These are phyloP conservation scores for Orgyia antiqua DNA, from an alignment of 2,888 invertebrate species.

Conservation along the genomic window DNA sequence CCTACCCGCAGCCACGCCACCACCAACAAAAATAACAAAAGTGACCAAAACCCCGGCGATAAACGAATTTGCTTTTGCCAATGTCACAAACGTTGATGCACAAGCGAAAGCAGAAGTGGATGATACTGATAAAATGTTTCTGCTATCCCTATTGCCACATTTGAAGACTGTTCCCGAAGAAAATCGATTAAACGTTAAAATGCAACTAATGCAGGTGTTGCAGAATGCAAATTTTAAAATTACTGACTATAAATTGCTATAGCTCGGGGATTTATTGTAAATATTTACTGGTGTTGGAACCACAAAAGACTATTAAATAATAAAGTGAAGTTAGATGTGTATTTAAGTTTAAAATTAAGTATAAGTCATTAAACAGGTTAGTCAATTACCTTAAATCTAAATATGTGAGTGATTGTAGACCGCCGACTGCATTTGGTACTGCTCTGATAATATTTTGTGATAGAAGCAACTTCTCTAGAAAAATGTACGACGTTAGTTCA, in stretches of 20 bases:
- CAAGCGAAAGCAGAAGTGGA: conserved; percentile 39
- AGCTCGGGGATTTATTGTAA: no score
- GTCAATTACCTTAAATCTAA: conserved; percentile 90
- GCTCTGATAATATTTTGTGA: conserved; percentile 94
- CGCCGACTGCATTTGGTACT: conserved; percentile 90
- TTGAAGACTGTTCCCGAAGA: conserved; percentile 60
- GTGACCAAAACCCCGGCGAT: conserved; percentile 17
- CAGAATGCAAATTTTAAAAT: conserved; percentile 50
- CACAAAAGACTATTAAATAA: no score
- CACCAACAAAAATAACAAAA: conserved; percentile 27
- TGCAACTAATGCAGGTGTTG: conserved; percentile 66
- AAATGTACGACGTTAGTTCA: conserved; percentile 91
- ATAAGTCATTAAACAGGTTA: no score
- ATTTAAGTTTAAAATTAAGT: no score
- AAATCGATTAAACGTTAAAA: conserved; percentile 53
- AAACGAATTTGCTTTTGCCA: conserved; percentile 61
- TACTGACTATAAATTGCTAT: conserved; percentile 34
- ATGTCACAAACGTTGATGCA: conserved; percentile 49
- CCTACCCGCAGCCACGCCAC: conserved; percentile 1
- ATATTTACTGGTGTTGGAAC: no score
- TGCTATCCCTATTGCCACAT: conserved; percentile 62
- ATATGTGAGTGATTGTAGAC: conserved; percentile 91
- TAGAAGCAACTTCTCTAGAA: conserved; percentile 91
- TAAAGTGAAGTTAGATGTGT: no score
- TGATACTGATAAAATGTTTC: conserved; percentile 61